Percentiles rank a stretch among this genome's conserved stretches.
Conservation (phyloP, 2,797 vertebrate genomes). For the Cercopithecus hamlyni region DNA sequence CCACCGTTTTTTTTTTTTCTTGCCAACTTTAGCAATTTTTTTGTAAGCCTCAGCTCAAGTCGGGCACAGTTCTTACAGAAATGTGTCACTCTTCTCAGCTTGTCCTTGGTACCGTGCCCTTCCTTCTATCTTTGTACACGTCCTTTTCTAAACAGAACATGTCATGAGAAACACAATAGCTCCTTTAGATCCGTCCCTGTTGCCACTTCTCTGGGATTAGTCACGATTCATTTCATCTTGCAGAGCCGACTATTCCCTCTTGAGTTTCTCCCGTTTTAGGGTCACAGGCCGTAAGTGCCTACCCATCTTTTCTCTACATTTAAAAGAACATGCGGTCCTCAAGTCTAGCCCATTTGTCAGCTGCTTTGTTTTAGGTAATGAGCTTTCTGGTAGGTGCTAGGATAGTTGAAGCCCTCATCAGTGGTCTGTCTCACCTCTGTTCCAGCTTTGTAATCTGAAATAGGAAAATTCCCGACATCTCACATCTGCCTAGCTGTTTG, state of each 20-base stretch:
- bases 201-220: neutral
- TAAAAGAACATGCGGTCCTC: neutral
- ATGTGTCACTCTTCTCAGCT: neutral
- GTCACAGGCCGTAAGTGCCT: neutral
- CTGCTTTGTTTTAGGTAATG: neutral
- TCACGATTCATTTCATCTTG: neutral
- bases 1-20: neutral
- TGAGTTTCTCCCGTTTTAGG: neutral
- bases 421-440: neutral
- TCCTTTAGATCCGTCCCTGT: neutral
- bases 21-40: neutral
- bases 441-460: neutral
- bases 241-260: neutral
- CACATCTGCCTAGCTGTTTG: rapidly evolving
- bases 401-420: neutral
- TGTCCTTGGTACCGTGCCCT: constrained; percentile 25
- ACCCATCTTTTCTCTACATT: neutral
- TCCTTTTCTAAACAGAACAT: constrained; percentile 29
- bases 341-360: neutral
- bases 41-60: neutral
- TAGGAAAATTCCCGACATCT: neutral
- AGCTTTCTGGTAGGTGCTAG: neutral
- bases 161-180: constrained; percentile 15
- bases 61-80: constrained; percentile 22
- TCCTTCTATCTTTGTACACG: constrained; percentile 3